Base-by-base conservation (phyloP, 2,888 invertebrate genomes). In the Aspidapion aeneum region DNA sequence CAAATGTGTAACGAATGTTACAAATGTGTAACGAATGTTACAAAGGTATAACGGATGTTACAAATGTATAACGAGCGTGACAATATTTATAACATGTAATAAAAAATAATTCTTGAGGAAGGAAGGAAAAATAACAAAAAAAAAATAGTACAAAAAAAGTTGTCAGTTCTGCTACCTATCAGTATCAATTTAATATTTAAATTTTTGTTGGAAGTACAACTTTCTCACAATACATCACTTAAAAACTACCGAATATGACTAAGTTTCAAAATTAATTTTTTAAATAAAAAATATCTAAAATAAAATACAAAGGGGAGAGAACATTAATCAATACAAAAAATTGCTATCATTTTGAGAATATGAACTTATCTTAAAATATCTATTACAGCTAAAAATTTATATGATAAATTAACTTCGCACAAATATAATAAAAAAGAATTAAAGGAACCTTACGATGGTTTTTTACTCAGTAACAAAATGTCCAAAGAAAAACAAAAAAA, bases 191-290 rank as follows among this genome's bases (percentile, higher is more conserved):
- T 19, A 52, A 9, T 19, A 9, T 52, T 18, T 52, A 18, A 17
- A 52, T 52, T 17, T 52, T n/a, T 52, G 17, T 52, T 52, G 17
- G 52, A 52, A 52, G 52, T 52, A 52, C 52, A 52, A 52, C 52
- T 19, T 52, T 18, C 52, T 52, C 19, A 52, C 52, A 52, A 52
- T 52, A 52, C 52, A 19, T 19, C n/a, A 52, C 52, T 52, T 52
- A 52, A 52, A 52, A 52, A n/a, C 17, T 52, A 18, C 19, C 49
- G n/a, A 48, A 9, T 52, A 52, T 19, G 19, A 52, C 52, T 52
- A 52, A 9, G n/a, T 48, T n/a, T 52, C n/a, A 12, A 35, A 35
- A 35, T 35, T 35, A 35, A 35, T 7, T 35, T 35, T n/a, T n/a
- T n/a, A n/a, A n/a, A n/a, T n/a, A n/a, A n/a, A 35, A 35, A 35